Conservation (phyloP, 2,888 invertebrate species). For the Pandemis cinnamomeana region DNA sequence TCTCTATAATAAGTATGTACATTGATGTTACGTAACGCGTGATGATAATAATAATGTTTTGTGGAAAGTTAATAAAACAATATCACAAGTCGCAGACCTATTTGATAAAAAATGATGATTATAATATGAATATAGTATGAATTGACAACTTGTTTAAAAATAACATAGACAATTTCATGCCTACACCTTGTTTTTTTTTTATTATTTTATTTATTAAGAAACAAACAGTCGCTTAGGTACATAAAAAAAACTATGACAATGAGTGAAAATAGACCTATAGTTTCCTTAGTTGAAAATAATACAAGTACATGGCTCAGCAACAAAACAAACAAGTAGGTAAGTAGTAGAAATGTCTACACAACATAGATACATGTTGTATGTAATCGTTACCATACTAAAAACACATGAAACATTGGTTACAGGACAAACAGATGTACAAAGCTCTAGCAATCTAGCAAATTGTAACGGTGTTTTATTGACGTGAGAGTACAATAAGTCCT, state of each 20-base stretch:
- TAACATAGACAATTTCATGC: neutral
- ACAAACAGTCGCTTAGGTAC: too few species aligned
- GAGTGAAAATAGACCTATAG: too few species aligned
- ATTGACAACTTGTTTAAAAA: neutral
- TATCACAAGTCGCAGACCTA: neutral
- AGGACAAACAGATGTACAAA: too few species aligned
- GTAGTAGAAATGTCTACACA: too few species aligned
- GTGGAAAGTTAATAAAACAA: conserved; percentile 19
- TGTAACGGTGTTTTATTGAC: neutral
- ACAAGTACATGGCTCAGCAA: too few species aligned
- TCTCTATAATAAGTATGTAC: conserved; percentile 39
- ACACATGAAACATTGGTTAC: too few species aligned
- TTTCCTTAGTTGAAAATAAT: too few species aligned
- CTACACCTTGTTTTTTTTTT: neutral
- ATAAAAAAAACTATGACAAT: too few species aligned
- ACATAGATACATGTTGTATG: too few species aligned
- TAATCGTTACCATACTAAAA: too few species aligned
- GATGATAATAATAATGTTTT: conserved; percentile 15
- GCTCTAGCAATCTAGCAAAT: neutral
- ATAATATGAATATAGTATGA: neutral
- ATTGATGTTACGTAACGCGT: conserved; percentile 31
- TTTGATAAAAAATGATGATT: neutral
- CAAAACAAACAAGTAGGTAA: too few species aligned
- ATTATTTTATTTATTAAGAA: too few species aligned
- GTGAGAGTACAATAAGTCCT: conserved; percentile 20